Evolutionary conservation across 2,113 vertebrate species (phyloP).

Genomic region (Caretta caretta): DNA sequence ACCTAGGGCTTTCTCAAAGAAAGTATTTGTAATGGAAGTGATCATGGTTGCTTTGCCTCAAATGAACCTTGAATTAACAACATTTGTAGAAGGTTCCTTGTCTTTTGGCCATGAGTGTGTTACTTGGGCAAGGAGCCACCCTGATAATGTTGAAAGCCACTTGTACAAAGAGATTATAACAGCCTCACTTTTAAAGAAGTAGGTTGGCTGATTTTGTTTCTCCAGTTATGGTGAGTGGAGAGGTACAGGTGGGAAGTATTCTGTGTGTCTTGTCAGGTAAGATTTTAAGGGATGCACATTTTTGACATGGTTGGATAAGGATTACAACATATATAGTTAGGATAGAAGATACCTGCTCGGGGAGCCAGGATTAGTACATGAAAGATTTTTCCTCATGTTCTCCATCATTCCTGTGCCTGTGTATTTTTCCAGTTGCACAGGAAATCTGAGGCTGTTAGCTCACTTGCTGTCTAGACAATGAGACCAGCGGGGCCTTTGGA

Average conservation of each 20-base stretch:
- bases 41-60: background rate
- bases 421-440: slow-evolving; percentile 38
- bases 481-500: slow-evolving; percentile 72
- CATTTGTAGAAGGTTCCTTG: background rate
- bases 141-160: background rate
- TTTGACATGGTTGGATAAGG: background rate
- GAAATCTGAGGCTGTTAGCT: slow-evolving; percentile 77
- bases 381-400: background rate
- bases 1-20: background rate
- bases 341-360: background rate
- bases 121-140: background rate
- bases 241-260: background rate
- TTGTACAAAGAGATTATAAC: background rate
- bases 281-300: background rate
- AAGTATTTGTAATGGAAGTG: background rate
- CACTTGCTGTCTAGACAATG: slow-evolving; percentile 80
- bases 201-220: background rate
- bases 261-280: background rate
- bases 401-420: background rate
- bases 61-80: background rate
- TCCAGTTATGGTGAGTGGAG: background rate
- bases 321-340: accelerated
- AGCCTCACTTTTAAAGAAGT: background rate
- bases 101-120: background rate
- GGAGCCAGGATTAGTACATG: background rate